Evolutionary conservation across 2,888 invertebrate species (phyloP).

Genomic region (Caenorhabditis sp.): DNA sequence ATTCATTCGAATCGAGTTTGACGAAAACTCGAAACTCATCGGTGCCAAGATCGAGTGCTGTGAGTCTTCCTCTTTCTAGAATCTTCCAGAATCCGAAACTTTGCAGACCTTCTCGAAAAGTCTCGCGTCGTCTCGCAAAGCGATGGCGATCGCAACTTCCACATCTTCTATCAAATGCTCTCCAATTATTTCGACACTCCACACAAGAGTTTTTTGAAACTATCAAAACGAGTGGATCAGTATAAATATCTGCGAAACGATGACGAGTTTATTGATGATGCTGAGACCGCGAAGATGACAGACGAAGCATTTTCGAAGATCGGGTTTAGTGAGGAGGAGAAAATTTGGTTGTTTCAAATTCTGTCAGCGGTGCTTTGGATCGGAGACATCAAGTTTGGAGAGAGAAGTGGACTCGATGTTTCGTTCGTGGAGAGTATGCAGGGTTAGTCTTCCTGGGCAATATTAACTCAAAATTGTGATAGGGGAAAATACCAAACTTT

Average conservation of each 20-base stretch:
- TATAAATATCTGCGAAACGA: conserved; percentile 55
- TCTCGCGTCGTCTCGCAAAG: conserved; percentile 87
- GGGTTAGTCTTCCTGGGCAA: conserved; percentile 60
- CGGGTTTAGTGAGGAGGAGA: conserved; percentile 74
- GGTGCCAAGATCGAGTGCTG: conserved; percentile 82
- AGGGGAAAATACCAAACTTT: not conserved
- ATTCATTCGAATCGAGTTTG: conserved; percentile 81
- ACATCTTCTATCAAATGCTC: conserved; percentile 88
- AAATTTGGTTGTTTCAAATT: conserved; percentile 73
- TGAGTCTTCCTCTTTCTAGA: conserved; percentile 57
- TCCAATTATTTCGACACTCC: conserved; percentile 70
- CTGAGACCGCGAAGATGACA: conserved; percentile 49
- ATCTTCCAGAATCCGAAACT: not conserved
- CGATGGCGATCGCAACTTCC: conserved; percentile 87
- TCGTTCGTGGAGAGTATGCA: conserved; percentile 77
- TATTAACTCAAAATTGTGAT: too few species aligned
- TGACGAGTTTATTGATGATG: conserved; percentile 54
- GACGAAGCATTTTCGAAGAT: conserved; percentile 72
- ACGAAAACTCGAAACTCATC: conserved; percentile 71
- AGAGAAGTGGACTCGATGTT: conserved; percentile 79
- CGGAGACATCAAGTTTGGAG: conserved; percentile 81
- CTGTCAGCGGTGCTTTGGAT: conserved; percentile 78
- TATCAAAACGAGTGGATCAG: conserved; percentile 47
- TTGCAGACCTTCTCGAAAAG: conserved; percentile 83
- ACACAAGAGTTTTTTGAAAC: conserved; percentile 65